Base-by-base conservation (phyloP, 2,888 invertebrate species). In the Campopleginae sp. region DNA sequence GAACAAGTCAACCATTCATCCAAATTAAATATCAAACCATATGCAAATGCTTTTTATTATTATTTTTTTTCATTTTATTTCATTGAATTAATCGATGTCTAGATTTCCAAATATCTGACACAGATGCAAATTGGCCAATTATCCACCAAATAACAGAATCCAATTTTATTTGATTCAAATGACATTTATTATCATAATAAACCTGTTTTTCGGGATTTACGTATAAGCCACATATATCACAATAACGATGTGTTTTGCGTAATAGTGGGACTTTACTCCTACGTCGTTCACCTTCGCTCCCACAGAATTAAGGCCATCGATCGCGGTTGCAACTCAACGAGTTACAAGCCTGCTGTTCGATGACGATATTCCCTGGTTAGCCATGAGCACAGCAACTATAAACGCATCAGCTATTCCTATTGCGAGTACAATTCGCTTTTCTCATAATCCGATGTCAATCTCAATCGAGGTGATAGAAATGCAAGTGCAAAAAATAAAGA, bases 241-340 rank as follows among this genome's bases (percentile, higher is more conserved):
- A 23, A 75, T 38, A 70, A 68, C 33, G 58, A 76, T 58, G 33
- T 61, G 51, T 66, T 66, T 81, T 80, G 72, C 51, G 72, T 61
- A 72, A 61, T 19, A 42, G 63, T 44, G 76, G 48, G 77, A 78
- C 71, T 79, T 48, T 44, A 51, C 71, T 46, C 58, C 58, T 72
- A 63, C 17, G 72, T 61, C 44, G 54, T 63, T 68, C 63, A 48
- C 48, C 58, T 68, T 76, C 75, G 46, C 44, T 58, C 33, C 46
- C 38, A 27, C 19, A 72, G 76, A 74, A 61, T 54, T 77, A 68
- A 74, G 74, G 66, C 68, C 77, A 81, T 84, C 80, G 80, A 84
- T 77, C 80, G 71, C 70, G 78, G 68, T 78, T 58, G 68, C 42
- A 58, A 58, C 44, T 68, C 77, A 51, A 58, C 66, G 77, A 78